These are phyloP conservation scores for Bolborhynchus lineola DNA, from an alignment of 2,113 vertebrate genomes.

Conservation along the genomic window DNA sequence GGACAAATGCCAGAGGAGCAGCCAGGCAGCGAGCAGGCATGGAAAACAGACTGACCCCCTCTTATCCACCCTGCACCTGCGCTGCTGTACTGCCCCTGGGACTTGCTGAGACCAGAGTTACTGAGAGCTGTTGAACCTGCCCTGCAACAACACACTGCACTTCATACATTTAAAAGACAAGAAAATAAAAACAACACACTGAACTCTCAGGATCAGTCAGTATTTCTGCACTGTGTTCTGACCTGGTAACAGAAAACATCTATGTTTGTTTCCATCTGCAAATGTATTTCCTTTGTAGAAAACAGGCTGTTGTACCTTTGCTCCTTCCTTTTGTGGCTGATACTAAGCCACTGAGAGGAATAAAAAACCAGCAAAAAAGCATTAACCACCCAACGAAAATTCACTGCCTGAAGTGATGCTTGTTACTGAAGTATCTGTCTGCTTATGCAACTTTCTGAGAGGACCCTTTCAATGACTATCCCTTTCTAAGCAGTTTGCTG, in stretches of 20 bases:
- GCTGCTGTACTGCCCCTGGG: neutral
- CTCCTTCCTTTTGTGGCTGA: neutral
- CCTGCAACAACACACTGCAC: neutral
- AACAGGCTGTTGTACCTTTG: neutral
- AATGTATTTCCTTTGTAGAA: neutral
- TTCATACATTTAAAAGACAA: neutral
- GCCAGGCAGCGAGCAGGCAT: neutral
- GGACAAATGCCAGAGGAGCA: rapidly evolving
- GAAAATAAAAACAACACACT: neutral
- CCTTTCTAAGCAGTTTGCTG: neutral
- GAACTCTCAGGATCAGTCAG: neutral
- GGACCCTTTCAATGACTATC: neutral
- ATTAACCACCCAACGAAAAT: neutral
- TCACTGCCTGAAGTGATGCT: neutral
- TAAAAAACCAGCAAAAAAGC: neutral
- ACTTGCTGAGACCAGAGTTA: neutral
- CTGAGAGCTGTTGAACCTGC: neutral
- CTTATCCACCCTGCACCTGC: neutral
- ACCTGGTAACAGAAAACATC: neutral
- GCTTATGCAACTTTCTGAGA: neutral
- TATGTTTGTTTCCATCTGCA: neutral
- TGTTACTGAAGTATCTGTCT: neutral
- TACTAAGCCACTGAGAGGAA: neutral
- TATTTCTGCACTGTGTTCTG: neutral
- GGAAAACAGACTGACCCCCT: neutral